Evolutionary conservation across 2,888 invertebrate genomes (phyloP).

Genomic region (Megastigmus dorsalis): DNA sequence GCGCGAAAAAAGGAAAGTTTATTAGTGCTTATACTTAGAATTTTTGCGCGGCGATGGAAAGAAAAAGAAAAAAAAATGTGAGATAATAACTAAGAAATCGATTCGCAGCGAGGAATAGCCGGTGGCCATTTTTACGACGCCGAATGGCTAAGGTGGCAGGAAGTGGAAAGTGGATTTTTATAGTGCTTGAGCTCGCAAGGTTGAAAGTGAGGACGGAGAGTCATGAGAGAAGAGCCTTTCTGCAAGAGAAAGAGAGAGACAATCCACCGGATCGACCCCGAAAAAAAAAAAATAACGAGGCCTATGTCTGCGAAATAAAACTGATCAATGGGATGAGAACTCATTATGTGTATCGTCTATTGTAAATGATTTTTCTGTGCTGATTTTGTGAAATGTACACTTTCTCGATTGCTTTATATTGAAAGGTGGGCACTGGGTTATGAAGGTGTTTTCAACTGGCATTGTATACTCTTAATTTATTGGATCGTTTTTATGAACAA

Average conservation of each 20-base stretch:
- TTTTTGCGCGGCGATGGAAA: too few species aligned
- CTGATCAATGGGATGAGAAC: conserved; percentile 10
- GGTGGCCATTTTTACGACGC: conserved; percentile 23
- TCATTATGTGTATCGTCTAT: conserved; percentile 24
- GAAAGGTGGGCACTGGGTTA: background rate
- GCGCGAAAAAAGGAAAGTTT: conserved; percentile 41
- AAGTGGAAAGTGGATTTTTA: conserved; percentile 40
- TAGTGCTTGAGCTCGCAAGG: background rate
- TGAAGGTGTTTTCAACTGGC: too few species aligned
- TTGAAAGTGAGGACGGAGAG: background rate
- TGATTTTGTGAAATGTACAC: background rate
- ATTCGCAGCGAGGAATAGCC: conserved; percentile 27
- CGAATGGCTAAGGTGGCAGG: conserved; percentile 5
- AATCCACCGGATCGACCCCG: conserved; percentile 17
- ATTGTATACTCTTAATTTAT: too few species aligned
- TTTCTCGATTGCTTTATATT: conserved; percentile 11
- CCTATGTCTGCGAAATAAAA: conserved; percentile 8
- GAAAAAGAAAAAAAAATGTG: background rate
- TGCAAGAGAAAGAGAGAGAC: background rate
- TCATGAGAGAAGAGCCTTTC: background rate
- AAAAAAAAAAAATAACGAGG: conserved; percentile 15
- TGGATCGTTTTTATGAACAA: too few species aligned
- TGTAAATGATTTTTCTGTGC: conserved; percentile 5
- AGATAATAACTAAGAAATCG: conserved; percentile 27
- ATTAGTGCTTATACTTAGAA: too few species aligned